A percentile compares a stretch with the other conserved stretches of the same genome.
phyloP scores from a whole-genome alignment of 2,113 vertebrate genomes.

The Bos javanicus region DNA sequence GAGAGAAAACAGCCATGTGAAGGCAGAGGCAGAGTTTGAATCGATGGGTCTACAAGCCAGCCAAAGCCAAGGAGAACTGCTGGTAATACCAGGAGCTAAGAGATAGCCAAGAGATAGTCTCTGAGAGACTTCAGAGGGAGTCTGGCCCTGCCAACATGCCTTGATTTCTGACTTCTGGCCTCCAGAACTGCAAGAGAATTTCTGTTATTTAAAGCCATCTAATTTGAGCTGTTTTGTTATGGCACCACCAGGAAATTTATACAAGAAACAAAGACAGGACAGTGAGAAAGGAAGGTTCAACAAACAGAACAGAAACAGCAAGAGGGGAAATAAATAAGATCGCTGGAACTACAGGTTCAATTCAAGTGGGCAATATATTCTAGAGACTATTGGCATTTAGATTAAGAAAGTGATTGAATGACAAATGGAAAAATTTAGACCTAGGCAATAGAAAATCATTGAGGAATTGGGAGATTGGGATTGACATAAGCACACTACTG shows the following conservation, averaged over 20 bases:
- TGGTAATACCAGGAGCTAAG: background rate
- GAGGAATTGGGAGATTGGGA: background rate
- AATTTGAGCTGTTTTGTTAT: background rate
- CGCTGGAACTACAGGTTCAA: background rate
- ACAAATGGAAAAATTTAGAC: background rate
- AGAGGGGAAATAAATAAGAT: background rate
- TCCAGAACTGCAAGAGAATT: background rate
- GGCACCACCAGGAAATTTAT: background rate
- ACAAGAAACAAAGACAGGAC: background rate
- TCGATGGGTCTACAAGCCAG: background rate
- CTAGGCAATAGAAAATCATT: background rate
- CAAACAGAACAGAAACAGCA: background rate
- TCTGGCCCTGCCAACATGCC: background rate
- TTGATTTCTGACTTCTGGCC: background rate
- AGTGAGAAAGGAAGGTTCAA: background rate
- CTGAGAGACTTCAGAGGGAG: background rate
- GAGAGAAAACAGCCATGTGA: background rate
- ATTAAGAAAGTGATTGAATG: background rate
- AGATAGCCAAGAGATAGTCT: background rate
- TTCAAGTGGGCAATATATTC: background rate
- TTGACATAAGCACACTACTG: background rate
- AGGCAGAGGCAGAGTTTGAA: background rate
- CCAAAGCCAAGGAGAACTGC: background rate
- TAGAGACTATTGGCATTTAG: background rate
- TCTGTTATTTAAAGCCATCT: background rate